Conservation (phyloP, 1,140 invertebrate species). For the Geopemphigus sp. region DNA sequence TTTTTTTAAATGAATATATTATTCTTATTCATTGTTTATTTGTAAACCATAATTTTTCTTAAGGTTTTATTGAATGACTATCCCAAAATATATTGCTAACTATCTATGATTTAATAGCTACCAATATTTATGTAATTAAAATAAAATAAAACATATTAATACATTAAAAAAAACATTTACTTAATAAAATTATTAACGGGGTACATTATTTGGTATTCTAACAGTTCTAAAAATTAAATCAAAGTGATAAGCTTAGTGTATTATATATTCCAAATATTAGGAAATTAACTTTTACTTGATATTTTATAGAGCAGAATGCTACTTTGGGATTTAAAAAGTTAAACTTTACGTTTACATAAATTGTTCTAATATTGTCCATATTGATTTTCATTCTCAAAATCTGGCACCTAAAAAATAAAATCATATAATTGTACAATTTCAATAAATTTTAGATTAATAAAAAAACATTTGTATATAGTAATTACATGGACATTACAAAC, state of each 20-base stretch:
- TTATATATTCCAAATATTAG: not conserved
- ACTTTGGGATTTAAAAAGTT: not conserved
- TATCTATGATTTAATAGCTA: too few species aligned
- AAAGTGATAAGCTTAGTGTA: not conserved
- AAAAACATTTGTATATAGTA: not conserved
- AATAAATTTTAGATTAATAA: not conserved
- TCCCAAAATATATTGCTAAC: too few species aligned
- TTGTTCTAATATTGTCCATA: conserved; percentile 11
- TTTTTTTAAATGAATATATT: too few species aligned
- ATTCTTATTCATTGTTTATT: too few species aligned
- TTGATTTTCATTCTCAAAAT: conserved; percentile 36
- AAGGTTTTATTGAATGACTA: too few species aligned
- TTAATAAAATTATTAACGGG: not conserved
- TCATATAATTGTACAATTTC: not conserved
- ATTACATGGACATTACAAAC: not conserved
- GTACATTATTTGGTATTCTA: not conserved
- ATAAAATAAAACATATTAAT: not conserved
- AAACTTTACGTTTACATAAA: not conserved
- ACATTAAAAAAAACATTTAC: not conserved
- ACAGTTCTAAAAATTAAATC: not conserved
- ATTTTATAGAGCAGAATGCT: not conserved
- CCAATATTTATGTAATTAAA: too few species aligned
- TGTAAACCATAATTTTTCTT: too few species aligned
- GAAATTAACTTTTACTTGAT: not conserved
- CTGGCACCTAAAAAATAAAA: conserved; percentile 19